Base-by-base conservation (phyloP, 2,797 vertebrate species). In the Sitta carolinensis region DNA sequence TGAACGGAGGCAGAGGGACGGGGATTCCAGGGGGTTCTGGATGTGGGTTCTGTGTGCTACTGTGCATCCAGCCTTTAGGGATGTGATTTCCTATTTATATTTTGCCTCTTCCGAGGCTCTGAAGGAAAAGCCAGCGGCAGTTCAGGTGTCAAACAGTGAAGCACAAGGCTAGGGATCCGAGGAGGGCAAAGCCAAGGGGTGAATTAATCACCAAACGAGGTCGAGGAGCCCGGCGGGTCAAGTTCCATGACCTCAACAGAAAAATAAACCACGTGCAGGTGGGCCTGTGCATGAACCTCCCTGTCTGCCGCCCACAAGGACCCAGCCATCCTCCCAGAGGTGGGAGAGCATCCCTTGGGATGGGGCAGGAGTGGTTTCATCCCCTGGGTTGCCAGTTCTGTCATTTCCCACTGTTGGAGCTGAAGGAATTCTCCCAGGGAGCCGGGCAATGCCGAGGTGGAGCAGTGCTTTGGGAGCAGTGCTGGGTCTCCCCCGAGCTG, bases 1-100 rank as follows among this genome's bases (percentile, higher is more conserved):
- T 81, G 25, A 14, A 43, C 13, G 32, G 79, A 22, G 64, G 61
- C 64, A 67, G 32, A 2, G 1, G 61, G 78, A 30, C 0, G 7
- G 19, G 40, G 3, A n/a, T 30, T n/a, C 7, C 3, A 34, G 43
- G 68, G 64, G 36, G 59, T 74, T 22, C 61, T 68, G 76, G 68
- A 9, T 26, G 6, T 8, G 64, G 66, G n/a, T 45, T 75, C 66
- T 18, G 1, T 26, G 40, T 36, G 43, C 73, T 89, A 23, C 76
- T 13, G 76, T 7, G n/a, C 25, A 42, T 17, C 54, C 75, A 72
- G 0, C 10, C 36, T 26, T n/a, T 8, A 3, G 34, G 43, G n/a
- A 23, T 16, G 13, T 0, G 16, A 4, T 47, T 63, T 77, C 61
- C 64, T 13, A 1, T 3, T 23, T 11, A 0, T 5, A 0, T 22